Evolutionary conservation across 1,140 invertebrate species (phyloP).

Genomic region (Lethocerus indicus): DNA sequence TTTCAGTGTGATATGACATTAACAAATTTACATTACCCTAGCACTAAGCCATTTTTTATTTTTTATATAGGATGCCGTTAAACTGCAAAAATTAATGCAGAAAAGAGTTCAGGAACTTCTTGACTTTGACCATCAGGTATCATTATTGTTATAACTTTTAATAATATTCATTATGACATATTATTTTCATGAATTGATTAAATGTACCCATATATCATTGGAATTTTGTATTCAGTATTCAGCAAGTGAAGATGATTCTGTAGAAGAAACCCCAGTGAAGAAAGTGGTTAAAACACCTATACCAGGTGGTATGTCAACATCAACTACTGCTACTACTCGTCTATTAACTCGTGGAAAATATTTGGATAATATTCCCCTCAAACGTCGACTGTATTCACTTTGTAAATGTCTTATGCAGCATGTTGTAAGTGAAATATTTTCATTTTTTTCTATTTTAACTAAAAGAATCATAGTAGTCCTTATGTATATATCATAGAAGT

Average conservation of each 20-base stretch:
- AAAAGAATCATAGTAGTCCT: too few species aligned
- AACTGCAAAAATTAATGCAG: constrained; percentile 69
- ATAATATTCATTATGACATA: neutral
- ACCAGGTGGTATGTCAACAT: neutral
- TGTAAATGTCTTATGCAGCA: constrained; percentile 62
- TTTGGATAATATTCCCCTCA: constrained; percentile 43
- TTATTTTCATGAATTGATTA: neutral
- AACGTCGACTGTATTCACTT: constrained; percentile 52
- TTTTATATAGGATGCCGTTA: constrained; percentile 47
- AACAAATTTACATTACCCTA: too few species aligned
- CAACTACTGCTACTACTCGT: constrained; percentile 29
- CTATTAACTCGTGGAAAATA: constrained; percentile 34
- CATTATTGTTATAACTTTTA: neutral
- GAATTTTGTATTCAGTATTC: constrained; percentile 16
- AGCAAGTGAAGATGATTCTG: constrained; percentile 21
- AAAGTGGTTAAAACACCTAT: neutral
- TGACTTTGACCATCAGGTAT: constrained; percentile 36
- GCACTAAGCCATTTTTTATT: constrained; percentile 3
- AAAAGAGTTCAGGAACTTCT: constrained; percentile 67
- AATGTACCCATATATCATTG: neutral
- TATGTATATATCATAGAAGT: too few species aligned
- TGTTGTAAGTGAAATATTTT: constrained; percentile 50
- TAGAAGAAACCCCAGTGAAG: constrained; percentile 14
- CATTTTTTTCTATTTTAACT: too few species aligned
- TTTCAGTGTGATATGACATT: too few species aligned